Base-by-base conservation (phyloP, 2,113 vertebrate genomes). In the Phaethornis superciliosus region DNA sequence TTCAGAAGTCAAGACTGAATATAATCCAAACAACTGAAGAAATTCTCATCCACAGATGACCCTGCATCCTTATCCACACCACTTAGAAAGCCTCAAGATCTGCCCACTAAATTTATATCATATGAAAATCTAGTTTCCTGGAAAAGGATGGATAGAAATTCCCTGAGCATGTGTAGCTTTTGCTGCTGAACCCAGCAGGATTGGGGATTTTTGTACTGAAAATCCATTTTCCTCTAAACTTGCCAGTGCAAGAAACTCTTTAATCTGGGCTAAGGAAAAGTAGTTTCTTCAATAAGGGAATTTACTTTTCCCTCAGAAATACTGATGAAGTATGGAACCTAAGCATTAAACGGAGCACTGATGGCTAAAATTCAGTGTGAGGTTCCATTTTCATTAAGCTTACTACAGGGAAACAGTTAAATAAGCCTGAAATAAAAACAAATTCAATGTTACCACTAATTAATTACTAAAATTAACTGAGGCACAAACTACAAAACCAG, bases 391-490 rank as follows among this genome's bases (percentile, higher is more conserved):
- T 51, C 85, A 80, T 46, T 80, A 88, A 72, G 30, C 55, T 90
- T 70, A 84, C 81, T 56, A 64, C 12, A 71, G 33, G 12, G 40
- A 93, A 96, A 63, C 33, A 86, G 76, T 46, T 92, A 85, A 94
- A 86, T 35, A 52, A 88, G 26, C 28, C 64, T 67, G 75, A 96
- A 93, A 88, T 54, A 80, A 80, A 96, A 87, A 21, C 44, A 84
- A 81, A 93, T 58, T 76, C 27, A 75, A 80, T 4, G 30, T 55
- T 82, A 77, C 47, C 23, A 78, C 30, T 90, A 56, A 70, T 32
- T 91, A 80, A 94, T 88, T 63, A 88, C 72, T 88, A 75, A 86
- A 90, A 84, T 88, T 44, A 96, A 90, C 28, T 67, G 55, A 81
- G 27, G 51, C 17, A 81, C n/a, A 35, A 77, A 58, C 30, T 93